These are phyloP conservation scores for Gryllus bimaculatus DNA, from an alignment of 1,140 invertebrate species.

Conservation along the genomic window DNA sequence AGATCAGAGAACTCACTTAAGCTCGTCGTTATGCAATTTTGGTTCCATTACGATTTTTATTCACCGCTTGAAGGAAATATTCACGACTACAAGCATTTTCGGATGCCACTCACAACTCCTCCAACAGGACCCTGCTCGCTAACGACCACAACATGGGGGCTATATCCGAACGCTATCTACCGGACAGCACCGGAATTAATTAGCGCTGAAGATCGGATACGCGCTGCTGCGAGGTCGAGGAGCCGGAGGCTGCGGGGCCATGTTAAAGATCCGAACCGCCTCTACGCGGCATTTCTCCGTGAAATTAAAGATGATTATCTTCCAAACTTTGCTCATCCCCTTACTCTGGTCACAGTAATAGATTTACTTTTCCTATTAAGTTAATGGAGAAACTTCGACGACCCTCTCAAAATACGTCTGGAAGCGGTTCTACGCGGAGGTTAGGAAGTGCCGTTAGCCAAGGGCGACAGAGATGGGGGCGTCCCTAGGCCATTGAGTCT, in stretches of 20 bases:
- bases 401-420: neutral
- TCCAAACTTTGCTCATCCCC: neutral
- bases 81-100: too few relatives aligned
- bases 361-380: slow-evolving; percentile 5
- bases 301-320: slow-evolving; percentile 2
- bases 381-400: slow-evolving; percentile 4
- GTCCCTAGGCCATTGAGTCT: too few relatives aligned
- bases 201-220: neutral
- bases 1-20: too few relatives aligned
- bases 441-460: neutral
- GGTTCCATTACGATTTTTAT: too few relatives aligned
- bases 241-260: neutral
- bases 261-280: neutral
- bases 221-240: neutral
- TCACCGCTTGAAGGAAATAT: too few relatives aligned
- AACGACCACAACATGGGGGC: neutral
- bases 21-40: too few relatives aligned
- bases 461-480: neutral
- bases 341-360: neutral
- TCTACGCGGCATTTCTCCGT: neutral
- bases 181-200: neutral
- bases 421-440: neutral
- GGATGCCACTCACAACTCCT: too few relatives aligned
- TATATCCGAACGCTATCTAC: neutral
- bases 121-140: too few relatives aligned